A percentile compares a stretch with the other conserved stretches of the same genome.
Conservation (phyloP, 1,140 invertebrate species). For the Carposina sasakii region DNA sequence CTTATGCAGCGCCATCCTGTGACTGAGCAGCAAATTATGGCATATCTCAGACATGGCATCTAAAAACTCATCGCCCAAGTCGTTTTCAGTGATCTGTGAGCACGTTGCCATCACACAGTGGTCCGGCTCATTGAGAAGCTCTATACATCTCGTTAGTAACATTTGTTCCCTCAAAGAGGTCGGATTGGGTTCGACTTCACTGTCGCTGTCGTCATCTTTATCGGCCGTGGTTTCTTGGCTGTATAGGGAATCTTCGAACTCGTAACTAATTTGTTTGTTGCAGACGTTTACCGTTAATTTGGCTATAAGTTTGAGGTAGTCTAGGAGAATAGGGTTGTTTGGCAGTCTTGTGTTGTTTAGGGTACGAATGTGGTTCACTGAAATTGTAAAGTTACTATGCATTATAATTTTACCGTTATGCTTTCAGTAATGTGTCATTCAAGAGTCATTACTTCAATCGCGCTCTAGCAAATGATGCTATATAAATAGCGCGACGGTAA, state of each 20-base stretch:
- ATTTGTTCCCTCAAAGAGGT: slow-evolving; percentile 31
- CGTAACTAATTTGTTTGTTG: slow-evolving; percentile 62
- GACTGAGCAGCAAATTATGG: slow-evolving; percentile 83
- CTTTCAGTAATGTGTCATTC: too few relatives aligned
- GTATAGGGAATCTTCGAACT: slow-evolving; percentile 57
- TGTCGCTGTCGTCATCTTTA: slow-evolving; percentile 68
- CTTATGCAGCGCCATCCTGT: slow-evolving; percentile 84
- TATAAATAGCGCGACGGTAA: too few relatives aligned
- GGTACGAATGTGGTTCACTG: slow-evolving; percentile 43
- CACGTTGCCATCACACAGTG: slow-evolving; percentile 75
- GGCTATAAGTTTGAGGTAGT: slow-evolving; percentile 62
- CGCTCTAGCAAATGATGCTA: too few relatives aligned
- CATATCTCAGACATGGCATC: slow-evolving; percentile 83
- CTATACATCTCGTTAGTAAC: slow-evolving; percentile 28
- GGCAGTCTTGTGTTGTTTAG: slow-evolving; percentile 51
- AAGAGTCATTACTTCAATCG: too few relatives aligned
- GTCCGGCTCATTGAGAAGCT: slow-evolving; percentile 78
- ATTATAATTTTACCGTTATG: too few relatives aligned
- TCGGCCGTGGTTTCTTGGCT: slow-evolving; percentile 67
- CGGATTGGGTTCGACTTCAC: slow-evolving; percentile 60
- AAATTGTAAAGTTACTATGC: slow-evolving; percentile 27
- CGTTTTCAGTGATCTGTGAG: slow-evolving; percentile 74
- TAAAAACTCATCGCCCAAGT: slow-evolving; percentile 73
- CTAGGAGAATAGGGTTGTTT: slow-evolving; percentile 46
- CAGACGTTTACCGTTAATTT: slow-evolving; percentile 63